Evolutionary conservation across 2,797 vertebrate species (phyloP).

Genomic region (Poecilia gillii): DNA sequence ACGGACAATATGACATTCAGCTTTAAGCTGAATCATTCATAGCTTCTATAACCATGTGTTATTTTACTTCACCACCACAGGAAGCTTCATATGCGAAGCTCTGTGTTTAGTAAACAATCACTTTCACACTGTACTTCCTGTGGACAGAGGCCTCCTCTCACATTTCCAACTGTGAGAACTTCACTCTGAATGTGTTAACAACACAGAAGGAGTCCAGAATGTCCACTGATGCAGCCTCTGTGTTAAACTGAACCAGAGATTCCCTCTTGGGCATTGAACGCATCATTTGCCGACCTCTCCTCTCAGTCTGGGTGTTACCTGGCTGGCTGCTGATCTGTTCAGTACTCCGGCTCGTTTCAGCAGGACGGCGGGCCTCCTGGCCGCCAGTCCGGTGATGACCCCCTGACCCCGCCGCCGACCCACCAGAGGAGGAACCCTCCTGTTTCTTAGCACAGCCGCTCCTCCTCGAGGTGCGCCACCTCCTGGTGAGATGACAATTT

Average conservation of each 20-base stretch:
- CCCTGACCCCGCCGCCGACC: slow-evolving; percentile 86
- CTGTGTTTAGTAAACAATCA: not conserved
- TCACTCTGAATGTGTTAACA: not conserved
- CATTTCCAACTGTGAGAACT: not conserved
- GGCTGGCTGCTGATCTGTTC: slow-evolving; percentile 80
- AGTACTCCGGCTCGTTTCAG: slow-evolving; percentile 85
- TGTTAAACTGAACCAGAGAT: too few species aligned
- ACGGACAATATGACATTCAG: not conserved
- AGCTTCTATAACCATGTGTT: not conserved
- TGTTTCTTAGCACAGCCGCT: slow-evolving; percentile 77
- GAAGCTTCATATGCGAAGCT: not conserved
- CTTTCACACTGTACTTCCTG: not conserved
- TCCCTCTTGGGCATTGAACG: not conserved
- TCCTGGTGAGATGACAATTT: slow-evolving; percentile 62
- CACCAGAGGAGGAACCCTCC: slow-evolving; percentile 67
- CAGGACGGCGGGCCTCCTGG: slow-evolving; percentile 82
- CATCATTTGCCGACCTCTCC: not conserved
- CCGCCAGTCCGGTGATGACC: slow-evolving; percentile 91
- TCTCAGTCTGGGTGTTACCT: slow-evolving; percentile 52
- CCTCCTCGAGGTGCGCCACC: slow-evolving; percentile 82
- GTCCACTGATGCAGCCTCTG: not conserved
- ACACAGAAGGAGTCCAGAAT: not conserved
- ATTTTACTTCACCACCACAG: not conserved
- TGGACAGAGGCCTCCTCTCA: not conserved
- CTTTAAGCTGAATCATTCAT: not conserved